phyloP scores from a whole-genome alignment of 2,888 invertebrate species.

The Hypena proboscidalis region DNA sequence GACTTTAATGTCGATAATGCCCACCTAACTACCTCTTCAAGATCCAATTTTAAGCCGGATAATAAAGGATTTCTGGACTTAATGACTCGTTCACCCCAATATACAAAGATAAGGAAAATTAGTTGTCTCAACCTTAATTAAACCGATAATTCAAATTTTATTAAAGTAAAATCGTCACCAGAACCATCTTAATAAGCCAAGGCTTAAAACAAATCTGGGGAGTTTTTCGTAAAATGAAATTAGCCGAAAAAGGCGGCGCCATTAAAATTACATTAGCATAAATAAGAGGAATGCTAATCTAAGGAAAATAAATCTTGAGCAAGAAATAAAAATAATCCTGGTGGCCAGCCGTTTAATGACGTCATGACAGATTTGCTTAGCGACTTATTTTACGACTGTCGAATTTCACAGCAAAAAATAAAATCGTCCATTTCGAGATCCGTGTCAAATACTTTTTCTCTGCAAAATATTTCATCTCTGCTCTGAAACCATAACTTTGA shows the following conservation, averaged over 20 bases:
- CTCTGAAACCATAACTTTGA: slow-evolving; percentile 3
- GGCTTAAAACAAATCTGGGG: slow-evolving; percentile 76
- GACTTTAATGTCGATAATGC: slow-evolving; percentile 2
- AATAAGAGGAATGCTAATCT: slow-evolving; percentile 85
- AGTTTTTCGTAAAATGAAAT: slow-evolving; percentile 82
- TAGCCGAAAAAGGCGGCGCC: slow-evolving; percentile 81
- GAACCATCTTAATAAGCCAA: slow-evolving; percentile 73
- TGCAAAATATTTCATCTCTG: slow-evolving; percentile 33
- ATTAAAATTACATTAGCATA: slow-evolving; percentile 86
- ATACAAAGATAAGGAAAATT: slow-evolving; percentile 43
- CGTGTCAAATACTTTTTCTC: slow-evolving; percentile 25
- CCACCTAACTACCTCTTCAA: slow-evolving; percentile 4
- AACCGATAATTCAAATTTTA: slow-evolving; percentile 72
- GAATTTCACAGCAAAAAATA: slow-evolving; percentile 39
- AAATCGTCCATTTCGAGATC: slow-evolving; percentile 27
- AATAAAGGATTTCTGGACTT: slow-evolving; percentile 37
- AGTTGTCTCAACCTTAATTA: slow-evolving; percentile 48
- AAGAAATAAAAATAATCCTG: slow-evolving; percentile 81
- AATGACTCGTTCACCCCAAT: slow-evolving; percentile 38
- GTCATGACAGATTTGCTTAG: slow-evolving; percentile 64
- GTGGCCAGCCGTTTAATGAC: slow-evolving; percentile 66
- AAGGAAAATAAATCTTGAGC: slow-evolving; percentile 80
- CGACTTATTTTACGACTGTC: slow-evolving; percentile 45
- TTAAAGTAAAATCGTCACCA: slow-evolving; percentile 69
- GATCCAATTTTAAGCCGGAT: slow-evolving; percentile 42